phyloP scores from a whole-genome alignment of 35 echinoderm and acorn worm species.

The Lytechinus variegatus region DNA sequence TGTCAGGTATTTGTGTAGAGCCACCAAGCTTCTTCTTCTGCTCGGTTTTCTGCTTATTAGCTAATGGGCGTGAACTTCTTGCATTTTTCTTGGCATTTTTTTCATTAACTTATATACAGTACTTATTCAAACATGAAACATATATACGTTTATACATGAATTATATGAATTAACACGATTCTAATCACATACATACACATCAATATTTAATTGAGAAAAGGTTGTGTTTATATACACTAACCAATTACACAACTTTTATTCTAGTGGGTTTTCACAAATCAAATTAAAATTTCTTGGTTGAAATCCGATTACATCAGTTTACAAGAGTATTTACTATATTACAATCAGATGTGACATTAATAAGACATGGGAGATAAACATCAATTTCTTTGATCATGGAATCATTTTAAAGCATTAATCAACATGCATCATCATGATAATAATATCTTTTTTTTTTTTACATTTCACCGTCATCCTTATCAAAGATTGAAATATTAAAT shows the following conservation, averaged over 20 bases:
- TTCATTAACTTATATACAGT: not conserved
- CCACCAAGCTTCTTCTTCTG: conserved; percentile 37
- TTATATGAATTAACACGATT: not conserved
- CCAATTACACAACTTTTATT: not conserved
- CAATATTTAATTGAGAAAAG: not conserved
- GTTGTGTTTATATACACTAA: not conserved
- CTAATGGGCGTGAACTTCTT: conserved; percentile 47
- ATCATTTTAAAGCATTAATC: too few relatives aligned
- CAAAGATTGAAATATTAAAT: too few relatives aligned
- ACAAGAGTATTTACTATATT: too few relatives aligned
- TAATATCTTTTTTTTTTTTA: too few relatives aligned
- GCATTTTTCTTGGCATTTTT: conserved; percentile 23
- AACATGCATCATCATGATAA: too few relatives aligned
- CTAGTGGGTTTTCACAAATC: not conserved
- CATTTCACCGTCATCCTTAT: too few relatives aligned
- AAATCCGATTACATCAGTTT: too few relatives aligned
- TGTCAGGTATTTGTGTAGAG: conserved; percentile 37
- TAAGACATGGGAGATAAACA: too few relatives aligned
- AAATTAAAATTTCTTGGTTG: too few relatives aligned
- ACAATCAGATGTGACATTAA: too few relatives aligned
- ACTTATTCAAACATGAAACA: too few relatives aligned
- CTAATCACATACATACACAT: not conserved
- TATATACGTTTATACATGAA: not conserved
- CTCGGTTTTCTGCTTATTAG: conserved; percentile 46
- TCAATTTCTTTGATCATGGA: too few relatives aligned